phyloP scores from a whole-genome alignment of 2,797 vertebrate species.

The Poecilia gillii region DNA sequence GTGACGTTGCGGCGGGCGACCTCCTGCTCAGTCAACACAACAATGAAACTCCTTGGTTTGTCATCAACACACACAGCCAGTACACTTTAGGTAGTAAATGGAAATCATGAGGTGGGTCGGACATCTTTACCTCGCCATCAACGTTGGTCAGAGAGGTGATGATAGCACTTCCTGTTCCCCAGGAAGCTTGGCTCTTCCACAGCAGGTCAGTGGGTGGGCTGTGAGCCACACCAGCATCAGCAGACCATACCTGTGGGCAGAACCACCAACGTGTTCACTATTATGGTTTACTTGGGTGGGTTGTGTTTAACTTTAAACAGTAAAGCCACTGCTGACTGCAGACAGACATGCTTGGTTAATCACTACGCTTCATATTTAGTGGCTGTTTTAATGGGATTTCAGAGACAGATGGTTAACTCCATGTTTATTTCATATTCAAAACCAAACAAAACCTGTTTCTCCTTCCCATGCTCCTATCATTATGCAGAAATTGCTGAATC shows the following conservation, averaged over 20 bases:
- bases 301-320: too few species aligned
- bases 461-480: not conserved
- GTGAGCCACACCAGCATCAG: conserved; percentile 89
- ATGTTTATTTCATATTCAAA: not conserved
- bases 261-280: not conserved
- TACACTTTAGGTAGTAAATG: not conserved
- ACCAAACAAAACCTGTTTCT: not conserved
- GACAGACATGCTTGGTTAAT: not conserved
- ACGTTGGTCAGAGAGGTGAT: conserved; percentile 85
- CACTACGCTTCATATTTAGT: not conserved
- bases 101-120: not conserved
- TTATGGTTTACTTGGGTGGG: too few species aligned
- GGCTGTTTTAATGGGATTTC: not conserved
- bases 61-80: not conserved
- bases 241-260: conserved; percentile 89
- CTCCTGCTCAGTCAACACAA: conserved; percentile 78
- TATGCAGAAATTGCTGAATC: not conserved
- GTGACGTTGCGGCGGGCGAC: conserved; percentile 88
- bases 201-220: conserved; percentile 91
- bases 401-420: not conserved
- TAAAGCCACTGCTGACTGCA: too few species aligned
- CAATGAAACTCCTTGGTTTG: too few species aligned
- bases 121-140: conserved; percentile 86
- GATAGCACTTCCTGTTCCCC: conserved; percentile 87
- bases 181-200: conserved; percentile 94